These are phyloP conservation scores for Barnardius zonarius DNA, from an alignment of 2,113 vertebrate genomes.

Conservation along the genomic window DNA sequence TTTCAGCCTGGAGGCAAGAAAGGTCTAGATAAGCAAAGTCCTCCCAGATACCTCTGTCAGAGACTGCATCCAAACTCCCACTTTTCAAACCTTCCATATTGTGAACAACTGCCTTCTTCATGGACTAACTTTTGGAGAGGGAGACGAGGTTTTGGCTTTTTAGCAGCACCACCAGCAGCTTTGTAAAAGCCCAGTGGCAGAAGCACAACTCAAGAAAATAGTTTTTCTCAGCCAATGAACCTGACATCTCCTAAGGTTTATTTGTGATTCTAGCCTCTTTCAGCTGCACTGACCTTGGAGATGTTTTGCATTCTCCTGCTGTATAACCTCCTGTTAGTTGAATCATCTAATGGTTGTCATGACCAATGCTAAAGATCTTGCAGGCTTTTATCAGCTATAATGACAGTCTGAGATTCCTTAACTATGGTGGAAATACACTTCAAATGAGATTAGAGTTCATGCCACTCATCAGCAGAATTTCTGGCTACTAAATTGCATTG, in stretches of 20 bases:
- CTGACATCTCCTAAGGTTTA: background rate
- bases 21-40: background rate
- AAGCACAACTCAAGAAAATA: background rate
- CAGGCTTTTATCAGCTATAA: slow-evolving; percentile 64
- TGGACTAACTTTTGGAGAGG: background rate
- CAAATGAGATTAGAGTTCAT: slow-evolving; percentile 41
- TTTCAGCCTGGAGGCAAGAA: background rate
- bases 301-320: slow-evolving; percentile 14
- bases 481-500: slow-evolving; percentile 28
- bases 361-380: slow-evolving; percentile 38
- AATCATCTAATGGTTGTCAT: background rate
- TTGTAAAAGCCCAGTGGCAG: background rate
- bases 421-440: slow-evolving; percentile 56
- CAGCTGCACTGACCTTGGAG: background rate
- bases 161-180: background rate
- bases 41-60: background rate
- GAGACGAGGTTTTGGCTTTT: background rate
- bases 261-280: background rate
- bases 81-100: background rate
- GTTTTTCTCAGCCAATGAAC: background rate
- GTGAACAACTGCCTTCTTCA: background rate
- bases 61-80: background rate
- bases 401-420: slow-evolving; percentile 41
- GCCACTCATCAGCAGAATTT: slow-evolving; percentile 64
- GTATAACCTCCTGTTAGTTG: background rate